Percentiles rank a stretch among this genome's conserved stretches.
phyloP scores from a whole-genome alignment of 2,797 vertebrate genomes.

The Babyrousa celebensis region DNA sequence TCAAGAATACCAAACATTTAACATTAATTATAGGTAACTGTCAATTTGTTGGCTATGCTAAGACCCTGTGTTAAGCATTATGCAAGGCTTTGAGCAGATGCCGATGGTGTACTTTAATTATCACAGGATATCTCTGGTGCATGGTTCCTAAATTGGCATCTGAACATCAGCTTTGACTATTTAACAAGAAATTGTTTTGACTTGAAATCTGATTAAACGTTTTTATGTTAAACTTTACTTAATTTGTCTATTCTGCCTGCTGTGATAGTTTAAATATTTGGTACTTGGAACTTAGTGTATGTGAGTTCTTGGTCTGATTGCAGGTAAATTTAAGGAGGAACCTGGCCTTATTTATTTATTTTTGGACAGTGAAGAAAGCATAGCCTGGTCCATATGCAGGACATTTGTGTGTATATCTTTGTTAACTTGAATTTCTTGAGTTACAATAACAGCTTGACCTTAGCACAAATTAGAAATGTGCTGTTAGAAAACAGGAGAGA shows the following conservation, averaged over 20 bases:
- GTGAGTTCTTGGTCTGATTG: background rate
- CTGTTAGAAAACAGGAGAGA: background rate
- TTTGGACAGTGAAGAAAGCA: background rate
- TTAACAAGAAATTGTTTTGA: conserved; percentile 31
- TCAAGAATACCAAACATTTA: conserved; percentile 45
- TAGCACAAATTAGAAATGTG: conserved; percentile 38
- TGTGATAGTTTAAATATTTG: conserved; percentile 61
- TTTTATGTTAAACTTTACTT: conserved; percentile 54
- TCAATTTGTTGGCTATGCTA: background rate
- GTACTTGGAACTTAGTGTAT: background rate
- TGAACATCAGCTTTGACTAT: conserved; percentile 5
- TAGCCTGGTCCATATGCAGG: background rate
- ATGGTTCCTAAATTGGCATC: background rate
- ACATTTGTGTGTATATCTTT: background rate
- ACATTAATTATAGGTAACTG: conserved; percentile 10
- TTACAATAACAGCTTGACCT: background rate
- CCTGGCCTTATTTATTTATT: background rate
- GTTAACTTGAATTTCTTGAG: conserved; percentile 32
- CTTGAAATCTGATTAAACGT: conserved; percentile 12
- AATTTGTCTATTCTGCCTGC: conserved; percentile 7
- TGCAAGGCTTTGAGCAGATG: conserved; percentile 22
- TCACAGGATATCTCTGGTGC: background rate
- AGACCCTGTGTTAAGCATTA: background rate
- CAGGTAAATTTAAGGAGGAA: conserved; percentile 19
- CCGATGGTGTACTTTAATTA: background rate